Percentiles rank a stretch among this genome's conserved stretches.
phyloP scores from a whole-genome alignment of 2,797 vertebrate genomes.

The Chelmon rostratus region DNA sequence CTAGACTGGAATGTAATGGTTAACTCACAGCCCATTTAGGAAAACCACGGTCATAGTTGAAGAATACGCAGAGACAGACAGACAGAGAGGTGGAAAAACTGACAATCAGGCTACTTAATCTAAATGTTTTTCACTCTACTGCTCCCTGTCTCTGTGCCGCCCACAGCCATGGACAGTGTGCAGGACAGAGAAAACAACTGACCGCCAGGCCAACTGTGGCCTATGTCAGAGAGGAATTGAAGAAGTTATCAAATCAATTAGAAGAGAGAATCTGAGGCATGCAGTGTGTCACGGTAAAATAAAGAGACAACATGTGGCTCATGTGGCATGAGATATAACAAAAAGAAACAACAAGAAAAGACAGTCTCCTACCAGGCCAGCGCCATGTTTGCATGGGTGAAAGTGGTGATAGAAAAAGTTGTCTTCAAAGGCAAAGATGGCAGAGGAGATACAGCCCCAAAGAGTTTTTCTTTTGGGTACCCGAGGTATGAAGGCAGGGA shows the following conservation, averaged over 20 bases:
- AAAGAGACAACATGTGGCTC: background rate
- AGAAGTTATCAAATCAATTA: background rate
- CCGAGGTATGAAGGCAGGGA: slow-evolving; percentile 39
- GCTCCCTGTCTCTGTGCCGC: slow-evolving; percentile 1
- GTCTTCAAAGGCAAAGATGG: slow-evolving; percentile 76
- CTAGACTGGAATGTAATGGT: slow-evolving; percentile 38
- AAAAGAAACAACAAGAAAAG: slow-evolving; percentile 31
- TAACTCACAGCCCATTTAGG: slow-evolving; percentile 48
- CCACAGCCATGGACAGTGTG: background rate
- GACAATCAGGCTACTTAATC: background rate
- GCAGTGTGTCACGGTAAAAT: too few relatives aligned
- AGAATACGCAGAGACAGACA: background rate
- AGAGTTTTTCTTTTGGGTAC: slow-evolving; percentile 28
- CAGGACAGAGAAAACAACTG: slow-evolving; percentile 3
- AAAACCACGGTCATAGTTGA: background rate
- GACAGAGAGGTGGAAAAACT: background rate
- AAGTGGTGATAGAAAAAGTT: slow-evolving; percentile 62
- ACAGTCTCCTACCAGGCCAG: slow-evolving; percentile 16
- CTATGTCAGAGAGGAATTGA: background rate
- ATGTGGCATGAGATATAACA: slow-evolving; percentile 9
- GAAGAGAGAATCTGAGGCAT: too few relatives aligned
- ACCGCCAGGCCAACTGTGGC: background rate
- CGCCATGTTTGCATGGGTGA: slow-evolving; percentile 64
- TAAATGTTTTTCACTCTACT: background rate
- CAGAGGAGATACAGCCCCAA: slow-evolving; percentile 60